Percentiles rank a stretch among this genome's conserved stretches.
phyloP scores from a whole-genome alignment of 2,113 vertebrate genomes.

The Calyptomena viridis region DNA sequence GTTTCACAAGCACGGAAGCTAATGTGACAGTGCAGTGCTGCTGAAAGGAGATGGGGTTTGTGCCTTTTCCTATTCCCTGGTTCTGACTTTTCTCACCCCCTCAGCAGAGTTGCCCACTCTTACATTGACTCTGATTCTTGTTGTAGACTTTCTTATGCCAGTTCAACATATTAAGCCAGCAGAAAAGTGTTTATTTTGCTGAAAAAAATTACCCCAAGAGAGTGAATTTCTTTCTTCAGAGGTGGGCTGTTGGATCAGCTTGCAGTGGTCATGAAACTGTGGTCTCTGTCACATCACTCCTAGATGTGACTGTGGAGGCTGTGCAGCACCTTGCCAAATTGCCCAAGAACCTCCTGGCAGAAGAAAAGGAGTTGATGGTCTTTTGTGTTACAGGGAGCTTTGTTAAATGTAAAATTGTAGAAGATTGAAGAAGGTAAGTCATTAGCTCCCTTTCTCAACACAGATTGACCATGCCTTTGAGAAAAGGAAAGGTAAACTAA shows the following conservation, averaged over 20 bases:
- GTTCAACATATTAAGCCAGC: not conserved
- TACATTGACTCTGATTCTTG: not conserved
- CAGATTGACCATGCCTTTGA: not conserved
- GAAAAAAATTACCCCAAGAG: not conserved
- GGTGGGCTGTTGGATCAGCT: not conserved
- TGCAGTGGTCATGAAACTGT: not conserved
- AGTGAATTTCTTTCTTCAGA: not conserved
- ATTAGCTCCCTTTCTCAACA: not conserved
- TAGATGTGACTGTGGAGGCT: not conserved
- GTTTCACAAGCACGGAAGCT: not conserved
- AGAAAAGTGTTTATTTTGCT: not conserved
- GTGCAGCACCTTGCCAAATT: not conserved
- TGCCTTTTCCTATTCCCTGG: not conserved
- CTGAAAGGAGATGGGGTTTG: not conserved
- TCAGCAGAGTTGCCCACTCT: not conserved
- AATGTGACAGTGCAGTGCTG: not conserved
- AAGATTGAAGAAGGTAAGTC: not conserved
- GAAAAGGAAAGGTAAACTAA: not conserved
- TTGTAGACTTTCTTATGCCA: not conserved
- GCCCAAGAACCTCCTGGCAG: not conserved
- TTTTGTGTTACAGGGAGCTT: not conserved
- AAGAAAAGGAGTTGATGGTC: not conserved
- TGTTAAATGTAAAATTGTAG: not conserved
- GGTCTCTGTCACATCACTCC: not conserved
- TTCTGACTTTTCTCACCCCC: not conserved